These are phyloP conservation scores for Spodoptera litura DNA, from an alignment of 1,140 invertebrate species.

Conservation along the genomic window DNA sequence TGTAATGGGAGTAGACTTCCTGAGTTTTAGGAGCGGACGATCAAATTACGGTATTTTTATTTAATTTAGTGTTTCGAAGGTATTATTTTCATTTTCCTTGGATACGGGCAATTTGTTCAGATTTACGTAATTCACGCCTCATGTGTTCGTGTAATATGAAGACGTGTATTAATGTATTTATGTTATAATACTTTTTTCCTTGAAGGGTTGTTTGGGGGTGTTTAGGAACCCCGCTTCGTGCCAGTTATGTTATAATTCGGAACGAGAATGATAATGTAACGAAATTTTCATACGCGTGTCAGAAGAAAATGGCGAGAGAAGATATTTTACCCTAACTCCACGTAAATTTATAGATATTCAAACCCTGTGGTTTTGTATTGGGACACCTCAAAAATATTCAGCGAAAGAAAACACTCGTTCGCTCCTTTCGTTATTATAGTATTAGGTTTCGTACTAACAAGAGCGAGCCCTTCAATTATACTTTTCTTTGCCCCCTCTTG, in stretches of 20 bases:
- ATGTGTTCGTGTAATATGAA: too few species aligned
- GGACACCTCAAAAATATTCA: not conserved
- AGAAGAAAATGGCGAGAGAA: too few species aligned
- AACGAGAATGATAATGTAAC: too few species aligned
- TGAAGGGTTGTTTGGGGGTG: too few species aligned
- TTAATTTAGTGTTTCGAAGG: not conserved
- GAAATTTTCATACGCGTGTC: too few species aligned
- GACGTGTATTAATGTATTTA: too few species aligned
- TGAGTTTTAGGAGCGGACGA: not conserved
- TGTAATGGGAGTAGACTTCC: conserved; percentile 12
- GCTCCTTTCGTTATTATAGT: not conserved
- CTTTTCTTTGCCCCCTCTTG: not conserved
- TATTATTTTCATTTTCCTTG: conserved; percentile 3
- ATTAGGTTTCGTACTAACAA: not conserved
- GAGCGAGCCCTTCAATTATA: not conserved
- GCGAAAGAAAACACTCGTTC: not conserved
- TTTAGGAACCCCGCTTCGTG: too few species aligned
- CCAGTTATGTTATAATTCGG: too few species aligned
- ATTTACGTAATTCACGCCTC: not conserved
- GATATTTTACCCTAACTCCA: too few species aligned
- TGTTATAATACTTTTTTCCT: too few species aligned
- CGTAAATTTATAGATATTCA: too few species aligned
- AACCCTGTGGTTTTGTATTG: too few species aligned
- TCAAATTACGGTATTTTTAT: conserved; percentile 15
- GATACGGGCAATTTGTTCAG: not conserved